A percentile compares a stretch with the other conserved stretches of the same genome.
These are phyloP conservation scores for Aspiorhynchus laticeps DNA, from an alignment of 2,113 vertebrate species.

Conservation along the genomic window DNA sequence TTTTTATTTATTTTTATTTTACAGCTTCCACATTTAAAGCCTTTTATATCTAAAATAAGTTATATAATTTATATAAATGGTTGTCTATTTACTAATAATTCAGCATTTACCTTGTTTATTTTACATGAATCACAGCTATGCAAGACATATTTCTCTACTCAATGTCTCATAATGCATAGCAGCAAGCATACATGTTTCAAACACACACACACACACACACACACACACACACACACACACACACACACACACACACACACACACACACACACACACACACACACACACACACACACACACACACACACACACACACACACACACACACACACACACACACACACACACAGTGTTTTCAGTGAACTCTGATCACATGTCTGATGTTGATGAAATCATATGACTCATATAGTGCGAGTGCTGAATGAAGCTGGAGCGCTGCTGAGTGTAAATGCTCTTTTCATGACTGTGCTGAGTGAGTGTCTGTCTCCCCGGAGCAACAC, in stretches of 20 bases:
- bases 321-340: too few species aligned
- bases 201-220: too few species aligned
- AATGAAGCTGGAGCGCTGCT: not conserved
- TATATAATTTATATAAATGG: too few species aligned
- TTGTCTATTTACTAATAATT: not conserved
- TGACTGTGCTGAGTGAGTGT: constrained; percentile 17
- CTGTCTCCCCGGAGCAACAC: constrained; percentile 56
- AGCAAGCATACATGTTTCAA: not conserved
- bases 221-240: too few species aligned
- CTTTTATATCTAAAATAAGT: not conserved
- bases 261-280: too few species aligned
- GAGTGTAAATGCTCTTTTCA: constrained; percentile 37
- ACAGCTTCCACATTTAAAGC: not conserved
- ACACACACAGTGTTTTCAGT: not conserved
- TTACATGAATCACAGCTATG: not conserved
- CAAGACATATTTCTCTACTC: not conserved
- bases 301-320: not conserved
- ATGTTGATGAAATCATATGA: not conserved
- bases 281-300: too few species aligned
- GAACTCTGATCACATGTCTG: not conserved
- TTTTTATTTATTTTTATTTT: not conserved
- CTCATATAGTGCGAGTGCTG: not conserved
- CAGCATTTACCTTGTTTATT: not conserved
- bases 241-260: too few species aligned
- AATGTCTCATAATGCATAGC: too few species aligned